Conservation (phyloP, 1,140 invertebrate species). For the Cardiocondyla obscurior region DNA sequence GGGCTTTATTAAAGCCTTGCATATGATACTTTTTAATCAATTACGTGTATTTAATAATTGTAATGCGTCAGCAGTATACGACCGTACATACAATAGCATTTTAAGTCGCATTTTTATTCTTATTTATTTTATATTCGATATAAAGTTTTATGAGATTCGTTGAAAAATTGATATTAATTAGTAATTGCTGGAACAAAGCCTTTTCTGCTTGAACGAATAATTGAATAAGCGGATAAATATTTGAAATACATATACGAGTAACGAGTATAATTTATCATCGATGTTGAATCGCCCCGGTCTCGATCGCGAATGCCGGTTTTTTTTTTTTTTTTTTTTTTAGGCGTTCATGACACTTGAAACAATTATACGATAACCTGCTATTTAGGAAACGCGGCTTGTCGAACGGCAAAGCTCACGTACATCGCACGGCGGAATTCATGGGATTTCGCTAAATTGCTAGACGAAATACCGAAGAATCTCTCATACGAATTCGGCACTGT, state of each 20-base stretch:
- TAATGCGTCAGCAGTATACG: background rate
- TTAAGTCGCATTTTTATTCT: no score
- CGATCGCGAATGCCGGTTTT: background rate
- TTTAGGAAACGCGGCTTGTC: constrained; percentile 7
- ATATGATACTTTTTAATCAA: background rate
- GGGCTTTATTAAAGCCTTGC: background rate
- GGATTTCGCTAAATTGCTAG: background rate
- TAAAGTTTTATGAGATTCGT: background rate
- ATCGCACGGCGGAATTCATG: background rate
- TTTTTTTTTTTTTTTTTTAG: no score
- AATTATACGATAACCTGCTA: background rate
- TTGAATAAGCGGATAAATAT: background rate
- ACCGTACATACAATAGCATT: background rate
- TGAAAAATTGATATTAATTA: background rate
- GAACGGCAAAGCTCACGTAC: background rate
- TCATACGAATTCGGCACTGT: constrained; percentile 23
- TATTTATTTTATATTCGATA: background rate
- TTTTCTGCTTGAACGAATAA: background rate
- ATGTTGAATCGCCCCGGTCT: background rate
- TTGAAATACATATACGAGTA: background rate
- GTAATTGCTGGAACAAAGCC: background rate
- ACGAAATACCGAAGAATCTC: constrained; percentile 32
- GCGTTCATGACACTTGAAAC: background rate
- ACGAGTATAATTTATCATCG: background rate
- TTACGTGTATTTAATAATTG: background rate